Evolutionary conservation across 1,140 invertebrate genomes (phyloP).

Genomic region (Stratiolaelaps scimitus): DNA sequence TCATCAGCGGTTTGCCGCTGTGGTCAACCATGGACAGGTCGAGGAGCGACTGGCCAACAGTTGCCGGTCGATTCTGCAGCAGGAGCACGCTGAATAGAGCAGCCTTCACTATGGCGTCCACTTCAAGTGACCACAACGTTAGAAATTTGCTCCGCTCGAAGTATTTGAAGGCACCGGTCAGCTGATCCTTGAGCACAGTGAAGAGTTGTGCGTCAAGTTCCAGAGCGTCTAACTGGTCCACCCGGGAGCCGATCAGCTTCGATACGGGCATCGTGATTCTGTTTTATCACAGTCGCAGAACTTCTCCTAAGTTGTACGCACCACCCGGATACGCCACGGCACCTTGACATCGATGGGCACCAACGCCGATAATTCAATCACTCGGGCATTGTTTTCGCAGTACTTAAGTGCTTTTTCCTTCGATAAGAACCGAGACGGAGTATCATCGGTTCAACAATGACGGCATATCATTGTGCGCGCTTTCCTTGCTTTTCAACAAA

Average conservation of each 20-base stretch:
- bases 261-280: slow-evolving; percentile 6
- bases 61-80: slow-evolving; percentile 3
- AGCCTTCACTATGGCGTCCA: slow-evolving; percentile 5
- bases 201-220: slow-evolving; percentile 12
- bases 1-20: not conserved
- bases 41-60: slow-evolving; percentile 12
- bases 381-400: no score
- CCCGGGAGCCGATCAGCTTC: slow-evolving; percentile 2
- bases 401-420: no score
- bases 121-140: slow-evolving; percentile 12
- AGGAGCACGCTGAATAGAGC: slow-evolving; percentile 9
- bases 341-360: no score
- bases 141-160: slow-evolving; percentile 17
- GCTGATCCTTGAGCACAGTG: not conserved
- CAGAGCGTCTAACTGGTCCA: slow-evolving; percentile 14
- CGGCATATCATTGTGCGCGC: no score
- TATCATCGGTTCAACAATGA: no score
- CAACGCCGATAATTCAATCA: no score
- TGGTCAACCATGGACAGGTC: not conserved
- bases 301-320: no score
- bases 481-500: no score
- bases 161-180: slow-evolving; percentile 20
- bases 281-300: no score
- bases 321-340: no score
- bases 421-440: no score